These are phyloP conservation scores for Nycticorax nycticorax DNA, from an alignment of 2,113 vertebrate genomes.

Conservation along the genomic window DNA sequence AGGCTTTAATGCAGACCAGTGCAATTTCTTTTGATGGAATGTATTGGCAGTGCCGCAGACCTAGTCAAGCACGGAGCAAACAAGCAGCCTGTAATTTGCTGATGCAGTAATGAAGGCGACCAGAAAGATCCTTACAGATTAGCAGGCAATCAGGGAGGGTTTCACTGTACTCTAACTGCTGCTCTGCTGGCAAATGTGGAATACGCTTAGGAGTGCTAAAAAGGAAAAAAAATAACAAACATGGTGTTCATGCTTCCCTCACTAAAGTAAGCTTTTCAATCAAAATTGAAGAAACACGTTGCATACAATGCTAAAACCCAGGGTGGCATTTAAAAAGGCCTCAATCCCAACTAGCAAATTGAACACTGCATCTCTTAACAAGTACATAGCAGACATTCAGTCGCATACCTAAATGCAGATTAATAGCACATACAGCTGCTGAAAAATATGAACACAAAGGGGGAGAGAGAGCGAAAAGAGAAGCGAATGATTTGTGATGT, in stretches of 20 bases:
- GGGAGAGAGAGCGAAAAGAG: neutral
- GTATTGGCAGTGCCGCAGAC: neutral
- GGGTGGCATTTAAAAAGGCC: conserved; percentile 29
- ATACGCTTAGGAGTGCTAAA: neutral
- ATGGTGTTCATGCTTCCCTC: neutral
- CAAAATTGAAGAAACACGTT: neutral
- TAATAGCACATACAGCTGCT: neutral
- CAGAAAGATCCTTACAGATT: neutral
- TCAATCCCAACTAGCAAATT: neutral
- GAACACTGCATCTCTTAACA: neutral
- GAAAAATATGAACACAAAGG: neutral
- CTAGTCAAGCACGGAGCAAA: neutral
- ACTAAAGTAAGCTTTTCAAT: neutral
- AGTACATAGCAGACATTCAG: neutral
- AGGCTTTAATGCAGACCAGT: neutral
- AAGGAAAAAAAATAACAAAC: neutral
- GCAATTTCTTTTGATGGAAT: neutral
- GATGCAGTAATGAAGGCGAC: neutral
- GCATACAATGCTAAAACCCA: neutral
- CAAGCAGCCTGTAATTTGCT: neutral
- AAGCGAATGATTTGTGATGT: neutral
- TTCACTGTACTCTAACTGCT: neutral
- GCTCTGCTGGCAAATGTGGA: neutral
- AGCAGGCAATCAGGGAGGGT: neutral
- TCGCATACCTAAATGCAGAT: conserved; percentile 33